Base-by-base conservation (phyloP, 2,113 vertebrate genomes). In the Anolis sagrei region DNA sequence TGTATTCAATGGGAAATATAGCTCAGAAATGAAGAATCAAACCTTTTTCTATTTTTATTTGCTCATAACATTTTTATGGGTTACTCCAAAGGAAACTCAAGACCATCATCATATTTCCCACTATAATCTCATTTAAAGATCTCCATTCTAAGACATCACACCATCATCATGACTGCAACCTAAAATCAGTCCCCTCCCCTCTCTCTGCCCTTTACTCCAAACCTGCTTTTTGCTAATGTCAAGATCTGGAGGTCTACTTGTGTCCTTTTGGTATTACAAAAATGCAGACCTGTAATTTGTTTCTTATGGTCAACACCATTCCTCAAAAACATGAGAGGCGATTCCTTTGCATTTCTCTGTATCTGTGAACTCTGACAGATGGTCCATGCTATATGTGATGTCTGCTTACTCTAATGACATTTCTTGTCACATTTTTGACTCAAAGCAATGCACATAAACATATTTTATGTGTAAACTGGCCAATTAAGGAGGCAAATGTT, bases 401-500 rank as follows among this genome's bases (percentile, higher is more conserved):
- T 79, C 88, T 66, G 29, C 86, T 68, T 87, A 85, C 58, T 74
- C 79, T 90, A 82, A 87, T 86, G 88, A 86, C 25, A 62, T 84
- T 92, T 82, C 72, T n/a, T 89, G 90, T 86, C 89, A 83, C 92
- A 91, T 88, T 83, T 68, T 81, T 0, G 1, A 92, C 94, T 95
- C 76, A 93, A 86, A 80, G 89, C 90, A 72, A 89, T 92, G 89
- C 89, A 90, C 90, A 93, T 87, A 95, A 95, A 94, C 95, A 95
- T 96, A 95, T 96, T 96, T 96, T 89, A 95, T 87, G 89, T 89
- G 86, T 96, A 94, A 96, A 95, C 82, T 70, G 93, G 93, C 91
- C 95, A 96, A 96, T 96, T 96, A 96, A 95, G 95, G 93, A 96
- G 94, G 95, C 94, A 95, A 96, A 95, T 96, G 95, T 96, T 97